A percentile compares a stretch with the other conserved stretches of the same genome.
Conservation (phyloP, 2,113 vertebrate species). For the Cyanoramphus novaezelandiae region DNA sequence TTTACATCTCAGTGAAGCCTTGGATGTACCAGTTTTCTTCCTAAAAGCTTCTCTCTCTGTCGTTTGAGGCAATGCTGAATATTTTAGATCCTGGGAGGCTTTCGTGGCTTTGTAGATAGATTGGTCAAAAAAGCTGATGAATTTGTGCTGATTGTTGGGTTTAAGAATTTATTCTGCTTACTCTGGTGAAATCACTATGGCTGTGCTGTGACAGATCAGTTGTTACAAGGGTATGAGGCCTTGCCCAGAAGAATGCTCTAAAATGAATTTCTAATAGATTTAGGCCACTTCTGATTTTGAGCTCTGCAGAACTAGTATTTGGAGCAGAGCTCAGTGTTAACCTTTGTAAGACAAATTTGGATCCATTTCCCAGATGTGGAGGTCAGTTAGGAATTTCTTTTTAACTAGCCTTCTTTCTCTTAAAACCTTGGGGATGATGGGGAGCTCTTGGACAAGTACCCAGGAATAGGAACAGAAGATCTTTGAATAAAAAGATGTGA, state of each 20-base stretch:
- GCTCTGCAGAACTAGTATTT: background rate
- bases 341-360: background rate
- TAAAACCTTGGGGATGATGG: background rate
- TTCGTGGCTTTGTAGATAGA: background rate
- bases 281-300: background rate
- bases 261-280: background rate
- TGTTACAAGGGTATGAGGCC: background rate
- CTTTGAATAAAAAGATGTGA: background rate
- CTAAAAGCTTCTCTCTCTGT: background rate
- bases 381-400: background rate
- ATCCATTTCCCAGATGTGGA: background rate
- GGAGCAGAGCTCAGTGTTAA: background rate
- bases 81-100: constrained; percentile 5
- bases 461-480: background rate
- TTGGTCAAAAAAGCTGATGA: background rate
- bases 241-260: background rate
- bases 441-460: background rate
- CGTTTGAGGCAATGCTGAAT: constrained; percentile 26
- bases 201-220: background rate
- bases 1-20: background rate
- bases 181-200: background rate
- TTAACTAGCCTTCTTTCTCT: background rate
- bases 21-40: background rate
- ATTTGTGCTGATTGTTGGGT: background rate
- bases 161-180: constrained; percentile 42